Evolutionary conservation across 2,797 vertebrate species (phyloP), one percentile per base, ranked within the genome.

Genomic region (Psittacula echo): DNA sequence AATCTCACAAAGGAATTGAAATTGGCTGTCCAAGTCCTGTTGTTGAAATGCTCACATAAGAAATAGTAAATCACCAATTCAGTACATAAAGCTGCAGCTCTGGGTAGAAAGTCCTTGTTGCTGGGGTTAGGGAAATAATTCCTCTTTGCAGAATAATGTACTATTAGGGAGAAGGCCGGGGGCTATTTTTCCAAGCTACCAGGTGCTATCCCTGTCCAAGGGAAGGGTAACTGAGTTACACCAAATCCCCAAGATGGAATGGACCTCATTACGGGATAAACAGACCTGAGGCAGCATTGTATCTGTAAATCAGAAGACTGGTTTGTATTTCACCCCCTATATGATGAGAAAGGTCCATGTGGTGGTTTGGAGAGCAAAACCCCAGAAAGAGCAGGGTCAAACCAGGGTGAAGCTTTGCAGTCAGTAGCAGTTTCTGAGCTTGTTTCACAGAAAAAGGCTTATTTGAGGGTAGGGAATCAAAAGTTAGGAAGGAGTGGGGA

Each of bases 1-100:
- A 91, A 96, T 92, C 87, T 80, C 81, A 62, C 72, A 67, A 95
- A 96, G 75, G 74, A 71, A 95, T 94, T 7, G 34, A 87, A 96
- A 94, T 70, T 81, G 85, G 62, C 88, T 81, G 90, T 79, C 67
- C 73, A 74, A 91, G 64, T 94, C 74, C 27, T 85, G 68, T 92
- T 83, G 77, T 77, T 8, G 41, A 87, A 81, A 93, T 85, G 65
- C 78, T 89, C 56, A 58, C 27, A 9, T 71, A 93, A 90, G 85
- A 86, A 91, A 89, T 11, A 87, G 83, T 85, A 85, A 93, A 95
- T 94, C 81, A 87, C 58, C 75, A 80, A 56, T 85, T 95, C 88
- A 92, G 75, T 73, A 85, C 85, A 85, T 90, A 85, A 85, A 89
- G 62, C 86, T 72, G 65, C 53, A 65, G 84, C 77, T 83, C 65